Evolutionary conservation across 2,888 invertebrate genomes (phyloP), one percentile per base, ranked within the genome.

Genomic region (Harmothoe impar): DNA sequence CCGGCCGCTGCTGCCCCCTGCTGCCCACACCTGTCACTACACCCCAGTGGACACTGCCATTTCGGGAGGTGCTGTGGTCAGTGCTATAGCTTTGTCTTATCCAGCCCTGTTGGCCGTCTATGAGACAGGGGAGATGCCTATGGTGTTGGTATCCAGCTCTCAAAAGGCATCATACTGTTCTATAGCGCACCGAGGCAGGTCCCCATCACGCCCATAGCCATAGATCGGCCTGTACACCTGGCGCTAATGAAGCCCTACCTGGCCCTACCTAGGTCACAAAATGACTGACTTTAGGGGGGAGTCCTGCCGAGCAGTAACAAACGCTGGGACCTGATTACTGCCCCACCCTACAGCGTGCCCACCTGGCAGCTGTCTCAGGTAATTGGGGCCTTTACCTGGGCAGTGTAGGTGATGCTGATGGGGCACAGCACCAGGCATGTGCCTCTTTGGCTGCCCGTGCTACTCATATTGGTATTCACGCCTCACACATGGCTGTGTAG

Each of bases 21-120:
- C 35, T 43, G 81, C 35, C 0, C 81, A 81, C 81, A 81, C 81
- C 81, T 81, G 81, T 81, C 81, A 77, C 29, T 77, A 77, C 25
- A 3, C 72, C 31, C 72, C 43, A 23, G 12, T 62, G 62, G 23
- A 62, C 62, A 3, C 72, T 25, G 72, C 29, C 72, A 15, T 72
- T 72, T 72, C 17, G 20, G 29, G 29, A 15, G n/a, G 25, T 15
- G 29, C 72, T 29, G 72, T 25, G 72, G 72, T 72, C 72, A 72
- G 25, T 25, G 7, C 29, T 15, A 25, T 15, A 25, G 3, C 29
- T 15, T 29, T 25, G 72, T 72, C 72, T 29, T 72, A 15, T 17
- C 72, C 62, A 7, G n/a, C 62, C n/a, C 20, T 62, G 62, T 62
- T 62, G 62, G 62, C 62, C 20, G 62, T 12, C 62, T 62, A 20